Evolutionary conservation across 2,888 invertebrate species (phyloP).

Genomic region (Pristionchus japonicus): DNA sequence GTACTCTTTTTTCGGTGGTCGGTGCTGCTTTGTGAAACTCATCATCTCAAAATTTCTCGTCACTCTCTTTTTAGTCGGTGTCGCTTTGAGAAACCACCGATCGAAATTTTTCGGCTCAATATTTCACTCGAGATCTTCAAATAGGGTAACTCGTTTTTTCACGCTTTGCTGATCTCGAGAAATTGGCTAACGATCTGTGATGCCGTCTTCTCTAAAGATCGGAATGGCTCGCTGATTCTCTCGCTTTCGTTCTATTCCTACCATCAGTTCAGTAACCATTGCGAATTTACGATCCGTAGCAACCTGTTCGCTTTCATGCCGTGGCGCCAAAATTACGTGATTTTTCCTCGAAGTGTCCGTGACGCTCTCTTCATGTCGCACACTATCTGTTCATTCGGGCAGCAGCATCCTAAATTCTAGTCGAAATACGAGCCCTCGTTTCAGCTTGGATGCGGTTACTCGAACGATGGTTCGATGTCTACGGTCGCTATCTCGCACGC

Average conservation of each 20-base stretch:
- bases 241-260: background rate
- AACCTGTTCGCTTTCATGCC: background rate
- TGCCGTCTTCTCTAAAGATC: background rate
- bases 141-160: background rate
- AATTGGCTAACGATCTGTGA: background rate
- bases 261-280: background rate
- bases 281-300: background rate
- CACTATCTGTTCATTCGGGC: too few species aligned
- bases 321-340: background rate
- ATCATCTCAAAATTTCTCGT: background rate
- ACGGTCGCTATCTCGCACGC: constrained; percentile 67
- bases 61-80: background rate
- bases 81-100: background rate
- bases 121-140: background rate
- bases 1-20: background rate
- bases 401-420: too few species aligned
- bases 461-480: constrained; percentile 66
- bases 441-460: constrained; percentile 62
- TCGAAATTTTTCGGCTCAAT: background rate
- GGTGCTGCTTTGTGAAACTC: background rate
- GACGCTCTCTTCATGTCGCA: too few species aligned
- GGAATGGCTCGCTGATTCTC: background rate
- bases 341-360: too few species aligned
- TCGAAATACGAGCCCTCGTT: background rate
- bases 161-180: background rate